Base-by-base conservation (phyloP, 2,797 vertebrate species). In the Sphenodon punctatus region DNA sequence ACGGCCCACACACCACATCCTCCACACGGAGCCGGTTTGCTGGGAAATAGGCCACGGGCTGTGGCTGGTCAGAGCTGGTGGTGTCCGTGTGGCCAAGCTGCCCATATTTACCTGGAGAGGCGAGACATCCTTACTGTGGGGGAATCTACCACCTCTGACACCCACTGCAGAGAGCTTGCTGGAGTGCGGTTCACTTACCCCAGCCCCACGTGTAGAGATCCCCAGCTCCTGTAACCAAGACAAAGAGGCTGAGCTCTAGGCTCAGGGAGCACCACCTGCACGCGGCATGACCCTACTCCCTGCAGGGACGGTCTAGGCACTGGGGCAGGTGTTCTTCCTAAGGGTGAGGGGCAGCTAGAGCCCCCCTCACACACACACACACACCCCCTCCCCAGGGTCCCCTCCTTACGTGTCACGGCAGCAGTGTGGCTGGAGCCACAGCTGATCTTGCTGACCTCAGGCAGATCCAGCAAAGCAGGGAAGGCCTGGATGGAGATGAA, bases 161-260 rank as follows among this genome's bases (percentile, higher is more conserved):
- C n/a, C n/a, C n/a, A n/a, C n/a, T n/a, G n/a, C n/a, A n/a, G n/a
- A n/a, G n/a, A n/a, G n/a, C n/a, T n/a, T n/a, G n/a, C n/a, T n/a
- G n/a, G n/a, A n/a, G n/a, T n/a, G n/a, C n/a, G n/a, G n/a, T n/a
- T n/a, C 91, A 94, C 96, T 97, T 95, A 99, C 98, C 98, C 98
- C 98, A 99, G 86, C 98, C 98, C 98, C 98, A 99, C 23, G 98
- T 98, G 91, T 97, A 99, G 58, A 99, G 97, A 72, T 97, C 95
- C 1, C 98, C 97, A 0, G 83, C 80, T 9, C 96, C 98, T 99
- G 92, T 34, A 90, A 94, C 5, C 2, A 4, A 27, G 74, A 75
- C 25, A 65, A 68, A 10, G 36, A 56, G 55, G 9, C 39, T 8
- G 64, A 1, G 4, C 4, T 2, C 0, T 1, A 11, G 15, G 1